phyloP scores from a whole-genome alignment of 1,140 invertebrate species.

The Lamellibrachia luymesi region DNA sequence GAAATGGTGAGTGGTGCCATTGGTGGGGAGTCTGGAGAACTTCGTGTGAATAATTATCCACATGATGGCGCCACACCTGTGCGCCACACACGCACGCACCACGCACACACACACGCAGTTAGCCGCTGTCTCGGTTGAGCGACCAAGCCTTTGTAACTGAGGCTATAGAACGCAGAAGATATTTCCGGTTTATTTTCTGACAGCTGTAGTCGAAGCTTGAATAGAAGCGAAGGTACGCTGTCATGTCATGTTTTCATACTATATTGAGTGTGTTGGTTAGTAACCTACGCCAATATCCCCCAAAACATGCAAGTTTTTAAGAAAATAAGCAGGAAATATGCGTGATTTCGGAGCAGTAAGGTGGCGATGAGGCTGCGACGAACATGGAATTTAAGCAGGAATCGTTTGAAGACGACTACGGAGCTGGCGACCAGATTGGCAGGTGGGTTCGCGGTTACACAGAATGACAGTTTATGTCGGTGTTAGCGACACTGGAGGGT shows the following conservation, averaged over 20 bases:
- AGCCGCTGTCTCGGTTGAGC: background rate
- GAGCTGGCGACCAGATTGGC: constrained; percentile 65
- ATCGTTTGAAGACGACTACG: constrained; percentile 64
- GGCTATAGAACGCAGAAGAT: background rate
- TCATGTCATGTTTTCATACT: background rate
- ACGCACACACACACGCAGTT: too few species aligned
- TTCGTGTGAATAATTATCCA: background rate
- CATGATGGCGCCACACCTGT: background rate
- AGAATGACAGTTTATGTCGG: background rate
- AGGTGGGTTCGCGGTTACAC: constrained; percentile 58
- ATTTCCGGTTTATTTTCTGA: constrained; percentile 1
- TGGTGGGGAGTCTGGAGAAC: too few species aligned
- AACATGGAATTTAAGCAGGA: constrained; percentile 62
- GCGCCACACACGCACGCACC: too few species aligned
- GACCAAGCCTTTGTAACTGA: background rate
- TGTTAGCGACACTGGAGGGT: background rate
- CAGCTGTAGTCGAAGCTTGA: background rate
- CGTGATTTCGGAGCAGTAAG: background rate
- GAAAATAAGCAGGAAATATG: background rate
- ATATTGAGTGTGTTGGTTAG: background rate
- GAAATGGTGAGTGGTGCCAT: too few species aligned
- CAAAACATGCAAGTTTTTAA: background rate
- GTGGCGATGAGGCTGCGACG: background rate
- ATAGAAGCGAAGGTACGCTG: background rate
- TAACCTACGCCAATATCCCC: background rate